These are phyloP conservation scores for Enteromius trimaculatus DNA, from an alignment of 2,797 vertebrate genomes.

Conservation along the genomic window DNA sequence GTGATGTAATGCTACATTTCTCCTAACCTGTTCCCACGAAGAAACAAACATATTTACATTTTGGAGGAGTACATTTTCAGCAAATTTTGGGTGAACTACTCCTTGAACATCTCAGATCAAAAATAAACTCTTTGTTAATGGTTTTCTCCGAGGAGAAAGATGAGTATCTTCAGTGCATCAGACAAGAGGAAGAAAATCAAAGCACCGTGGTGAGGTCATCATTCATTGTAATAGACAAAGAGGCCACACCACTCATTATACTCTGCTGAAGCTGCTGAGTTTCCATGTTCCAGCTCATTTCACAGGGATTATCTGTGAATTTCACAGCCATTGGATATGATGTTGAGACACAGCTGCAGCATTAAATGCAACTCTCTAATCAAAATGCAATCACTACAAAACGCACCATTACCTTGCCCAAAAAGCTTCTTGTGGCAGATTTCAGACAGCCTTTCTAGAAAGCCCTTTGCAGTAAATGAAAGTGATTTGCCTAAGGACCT, in stretches of 20 bases:
- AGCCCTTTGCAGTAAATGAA: constrained; percentile 19
- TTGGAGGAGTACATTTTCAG: background rate
- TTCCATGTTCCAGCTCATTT: constrained; percentile 51
- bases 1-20: background rate
- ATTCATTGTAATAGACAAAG: constrained; percentile 46
- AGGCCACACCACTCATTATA: constrained; percentile 54
- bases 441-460: constrained; percentile 14
- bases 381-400: constrained; percentile 40
- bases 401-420: constrained; percentile 35
- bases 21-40: background rate
- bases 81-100: background rate
- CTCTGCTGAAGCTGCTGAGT: constrained; percentile 29
- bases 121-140: background rate
- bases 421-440: constrained; percentile 35
- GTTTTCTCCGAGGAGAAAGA: constrained; percentile 6
- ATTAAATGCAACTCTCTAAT: constrained; percentile 34
- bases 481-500: constrained; percentile 25
- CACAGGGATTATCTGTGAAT: constrained; percentile 38
- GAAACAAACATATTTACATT: background rate
- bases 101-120: background rate
- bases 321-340: constrained; percentile 43
- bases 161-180: constrained; percentile 14
- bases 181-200: constrained; percentile 49
- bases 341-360: constrained; percentile 43
- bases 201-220: constrained; percentile 45